Evolutionary conservation across 2,888 invertebrate species (phyloP).

Genomic region (Iselma pallidipennis): DNA sequence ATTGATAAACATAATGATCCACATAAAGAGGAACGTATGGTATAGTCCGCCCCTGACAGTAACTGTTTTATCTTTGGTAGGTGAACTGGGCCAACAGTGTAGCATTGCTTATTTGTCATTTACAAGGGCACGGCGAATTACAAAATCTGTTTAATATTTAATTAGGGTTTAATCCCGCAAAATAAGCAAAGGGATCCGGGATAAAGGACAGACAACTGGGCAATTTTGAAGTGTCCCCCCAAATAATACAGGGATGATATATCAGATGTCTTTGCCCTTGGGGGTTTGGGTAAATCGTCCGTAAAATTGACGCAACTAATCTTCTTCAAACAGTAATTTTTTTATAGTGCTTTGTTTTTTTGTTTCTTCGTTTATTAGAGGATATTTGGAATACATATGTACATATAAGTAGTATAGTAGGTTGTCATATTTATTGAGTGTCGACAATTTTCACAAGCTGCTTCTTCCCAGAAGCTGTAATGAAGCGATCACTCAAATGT

Average conservation of each 20-base stretch:
- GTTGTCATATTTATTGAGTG: constrained; percentile 22
- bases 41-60: no score
- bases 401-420: background rate
- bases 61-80: no score
- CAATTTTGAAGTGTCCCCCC: constrained; percentile 30
- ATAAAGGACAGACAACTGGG: constrained; percentile 27
- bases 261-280: constrained; percentile 32
- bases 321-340: constrained; percentile 19
- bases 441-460: constrained; percentile 25
- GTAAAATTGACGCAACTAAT: constrained; percentile 36
- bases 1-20: no score
- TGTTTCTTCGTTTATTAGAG: background rate
- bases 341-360: background rate
- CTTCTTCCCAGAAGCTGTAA: constrained; percentile 21
- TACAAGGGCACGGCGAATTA: constrained; percentile 28
- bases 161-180: constrained; percentile 30
- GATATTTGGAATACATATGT: background rate
- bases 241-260: constrained; percentile 25
- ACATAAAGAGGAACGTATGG: no score
- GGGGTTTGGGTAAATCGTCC: constrained; percentile 41
- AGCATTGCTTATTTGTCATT: constrained; percentile 26
- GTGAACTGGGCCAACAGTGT: background rate
- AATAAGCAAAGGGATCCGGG: constrained; percentile 28
- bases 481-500: constrained; percentile 29
- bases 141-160: constrained; percentile 33